Evolutionary conservation across 53 echinoderm and acorn worm genomes (phyloP), one percentile per base, ranked within the genome.

Genomic region (Holothuria leucospilota): DNA sequence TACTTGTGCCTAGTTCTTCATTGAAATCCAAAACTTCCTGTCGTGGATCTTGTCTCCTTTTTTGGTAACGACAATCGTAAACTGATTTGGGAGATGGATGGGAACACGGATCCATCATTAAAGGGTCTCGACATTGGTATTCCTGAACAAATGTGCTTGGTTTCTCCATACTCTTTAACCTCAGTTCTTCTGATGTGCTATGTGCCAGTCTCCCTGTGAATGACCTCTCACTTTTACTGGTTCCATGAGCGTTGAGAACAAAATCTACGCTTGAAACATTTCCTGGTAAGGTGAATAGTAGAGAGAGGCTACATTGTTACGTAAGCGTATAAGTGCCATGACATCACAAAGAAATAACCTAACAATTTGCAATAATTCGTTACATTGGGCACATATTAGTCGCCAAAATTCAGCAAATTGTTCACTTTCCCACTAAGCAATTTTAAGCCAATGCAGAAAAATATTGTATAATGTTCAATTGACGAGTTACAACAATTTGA

Each of bases 21-120:
- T 86, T 86, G 53, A 77, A 86, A 39, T 86, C 86, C 13, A 77
- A 63, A 40, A 86, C 42, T 39, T 86, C 86, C 41, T 86, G 86
- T 63, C 75, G 63, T 16, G 86, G 86, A 86, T 86, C 86, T 39
- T 65, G 75, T 21, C 77, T 3, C 49, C 62, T 86, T 24, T 49
- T 46, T 46, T 40, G 38, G 78, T 86, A 86, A 20, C 86, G 75
- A 24, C 75, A 77, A 77, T 86, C 77, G 77, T 86, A 86, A 26
- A 86, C 62, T 15, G 86, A 75, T 28, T 87, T 78, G 21, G 78
- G 6, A 40, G 87, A 77, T 63, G 78, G 87, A 42, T 62, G 62
- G 24, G 77, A 46, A 78, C 87, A 87, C 63, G 87, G 87, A 49
- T 87, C 87, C 49, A 26, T 52, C 64, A 77, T 77, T 51, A 87